A percentile compares a stretch with the other conserved stretches of the same genome.
phyloP scores from a whole-genome alignment of 1,140 invertebrate genomes.

The Ostrea edulis region DNA sequence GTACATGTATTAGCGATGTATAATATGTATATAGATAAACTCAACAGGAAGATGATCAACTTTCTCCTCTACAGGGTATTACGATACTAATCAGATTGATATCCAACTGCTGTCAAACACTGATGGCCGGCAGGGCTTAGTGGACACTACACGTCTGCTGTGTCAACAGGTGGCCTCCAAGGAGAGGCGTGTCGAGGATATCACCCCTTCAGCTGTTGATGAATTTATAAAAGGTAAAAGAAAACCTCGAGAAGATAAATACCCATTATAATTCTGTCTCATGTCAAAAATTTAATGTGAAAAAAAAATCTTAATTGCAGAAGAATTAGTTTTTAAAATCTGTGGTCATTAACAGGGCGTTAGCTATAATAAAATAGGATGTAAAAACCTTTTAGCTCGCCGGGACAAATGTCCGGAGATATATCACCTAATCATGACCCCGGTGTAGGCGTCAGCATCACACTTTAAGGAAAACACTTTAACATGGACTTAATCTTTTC shows the following conservation, averaged over 20 bases:
- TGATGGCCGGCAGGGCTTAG: slow-evolving; percentile 64
- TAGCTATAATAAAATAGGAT: too few species aligned
- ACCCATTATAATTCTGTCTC: too few species aligned
- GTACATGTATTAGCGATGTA: background rate
- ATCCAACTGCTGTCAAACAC: slow-evolving; percentile 66
- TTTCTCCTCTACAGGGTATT: slow-evolving; percentile 49
- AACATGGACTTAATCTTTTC: too few species aligned
- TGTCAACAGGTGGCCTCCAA: slow-evolving; percentile 58
- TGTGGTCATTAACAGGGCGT: too few species aligned
- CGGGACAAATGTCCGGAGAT: too few species aligned
- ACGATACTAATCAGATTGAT: slow-evolving; percentile 53
- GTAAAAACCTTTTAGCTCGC: too few species aligned
- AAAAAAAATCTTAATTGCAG: too few species aligned
- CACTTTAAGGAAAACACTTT: too few species aligned
- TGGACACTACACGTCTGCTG: slow-evolving; percentile 57
- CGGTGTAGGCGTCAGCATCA: too few species aligned
- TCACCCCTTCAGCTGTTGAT: slow-evolving; percentile 62
- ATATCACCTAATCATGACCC: too few species aligned
- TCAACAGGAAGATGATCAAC: background rate
- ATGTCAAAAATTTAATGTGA: too few species aligned
- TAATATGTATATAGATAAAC: background rate
- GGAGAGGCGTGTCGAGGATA: slow-evolving; percentile 62
- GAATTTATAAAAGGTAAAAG: slow-evolving; percentile 65
- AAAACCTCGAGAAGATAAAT: background rate
- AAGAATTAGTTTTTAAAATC: too few species aligned